Evolutionary conservation across 2,888 invertebrate genomes (phyloP), one percentile per base, ranked within the genome.

Genomic region (Oscheius sp.): DNA sequence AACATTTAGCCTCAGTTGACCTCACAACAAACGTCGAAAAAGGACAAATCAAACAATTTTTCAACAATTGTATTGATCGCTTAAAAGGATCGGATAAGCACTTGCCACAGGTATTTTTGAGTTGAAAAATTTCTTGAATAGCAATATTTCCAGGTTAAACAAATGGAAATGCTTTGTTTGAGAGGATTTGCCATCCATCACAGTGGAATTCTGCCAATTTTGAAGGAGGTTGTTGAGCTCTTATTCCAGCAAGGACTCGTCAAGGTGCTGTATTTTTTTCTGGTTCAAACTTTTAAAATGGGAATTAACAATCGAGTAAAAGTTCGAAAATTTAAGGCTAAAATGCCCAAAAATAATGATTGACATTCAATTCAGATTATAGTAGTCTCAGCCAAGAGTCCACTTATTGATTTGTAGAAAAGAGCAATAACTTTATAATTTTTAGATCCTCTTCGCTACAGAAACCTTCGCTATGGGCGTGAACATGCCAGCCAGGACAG

Each of bases 381-480:
- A n/a, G n/a, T n/a, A n/a, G n/a, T n/a, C n/a, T n/a, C n/a, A n/a
- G n/a, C n/a, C n/a, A n/a, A n/a, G n/a, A n/a, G n/a, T n/a, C n/a
- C n/a, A n/a, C n/a, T n/a, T n/a, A n/a, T n/a, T n/a, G n/a, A n/a
- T n/a, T n/a, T n/a, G n/a, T n/a, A n/a, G n/a, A n/a, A n/a, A n/a
- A n/a, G n/a, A n/a, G n/a, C n/a, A 15, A 1, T 12, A 2, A 20
- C 42, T 31, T 34, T 25, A 57, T 17, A 20, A 57, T 42, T n/a
- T 61, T 5, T 89, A 94, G 91, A 90, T 97, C 55, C 89, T 98
- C 4, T 97, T 98, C 89, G 97, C 98, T 0, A 99, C 98, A 0
- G 98, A 98, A 89, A 99, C 98, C 0, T 99, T 98, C 88, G 96
- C 98, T 0, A 97, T 98, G 96, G 98, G 98, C 0, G 95, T 99